These are phyloP conservation scores for Indicator maculatus DNA, from an alignment of 2,113 vertebrate genomes.

Conservation along the genomic window DNA sequence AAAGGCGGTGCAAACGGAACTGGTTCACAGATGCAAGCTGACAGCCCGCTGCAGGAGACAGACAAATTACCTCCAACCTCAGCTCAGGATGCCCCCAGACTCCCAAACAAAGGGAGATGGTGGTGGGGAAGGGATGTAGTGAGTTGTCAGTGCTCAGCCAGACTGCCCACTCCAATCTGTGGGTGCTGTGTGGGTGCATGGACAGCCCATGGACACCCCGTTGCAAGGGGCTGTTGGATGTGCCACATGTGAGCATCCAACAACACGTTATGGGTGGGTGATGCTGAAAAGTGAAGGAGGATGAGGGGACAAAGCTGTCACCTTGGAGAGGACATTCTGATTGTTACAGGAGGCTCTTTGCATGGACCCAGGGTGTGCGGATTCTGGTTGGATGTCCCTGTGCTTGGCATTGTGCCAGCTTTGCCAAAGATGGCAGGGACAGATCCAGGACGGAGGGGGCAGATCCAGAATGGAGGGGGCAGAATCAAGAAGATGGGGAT, in stretches of 20 bases:
- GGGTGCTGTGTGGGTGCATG: neutral
- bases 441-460: no score
- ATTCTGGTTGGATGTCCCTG: fast-evolving
- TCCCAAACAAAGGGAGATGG: conserved; percentile 36
- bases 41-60: conserved; percentile 73
- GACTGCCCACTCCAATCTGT: neutral
- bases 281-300: neutral
- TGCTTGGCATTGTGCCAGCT: fast-evolving
- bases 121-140: fast-evolving
- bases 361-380: neutral
- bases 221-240: neutral
- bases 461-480: no score
- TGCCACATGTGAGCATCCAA: fast-evolving
- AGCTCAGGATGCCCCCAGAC: conserved; percentile 11
- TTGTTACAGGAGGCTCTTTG: neutral
- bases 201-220: fast-evolving
- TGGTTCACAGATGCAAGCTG: conserved; percentile 63
- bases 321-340: no score
- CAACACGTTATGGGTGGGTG: fast-evolving
- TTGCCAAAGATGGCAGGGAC: neutral
- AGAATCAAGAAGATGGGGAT: no score
- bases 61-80: conserved; percentile 60
- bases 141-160: neutral
- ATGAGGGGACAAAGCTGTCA: fast-evolving
- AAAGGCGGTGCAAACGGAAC: conserved; percentile 44